phyloP scores from a whole-genome alignment of 2,113 vertebrate genomes.

The Gadus chalcogrammus region DNA sequence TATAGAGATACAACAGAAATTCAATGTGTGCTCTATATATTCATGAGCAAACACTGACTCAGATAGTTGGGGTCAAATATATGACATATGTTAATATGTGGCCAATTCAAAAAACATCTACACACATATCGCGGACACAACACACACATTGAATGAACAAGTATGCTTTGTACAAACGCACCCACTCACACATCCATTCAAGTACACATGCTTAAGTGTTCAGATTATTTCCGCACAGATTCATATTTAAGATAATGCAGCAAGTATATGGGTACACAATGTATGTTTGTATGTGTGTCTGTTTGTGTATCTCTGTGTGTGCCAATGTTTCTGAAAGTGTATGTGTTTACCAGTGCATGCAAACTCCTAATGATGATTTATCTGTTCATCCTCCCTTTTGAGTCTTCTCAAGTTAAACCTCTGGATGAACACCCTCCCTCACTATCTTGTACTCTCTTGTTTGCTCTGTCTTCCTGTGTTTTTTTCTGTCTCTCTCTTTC shows the following conservation, averaged over 20 bases:
- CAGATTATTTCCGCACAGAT: slow-evolving; percentile 41
- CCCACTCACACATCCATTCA: not conserved
- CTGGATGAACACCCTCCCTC: not conserved
- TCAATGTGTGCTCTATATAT: no score
- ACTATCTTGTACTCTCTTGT: not conserved
- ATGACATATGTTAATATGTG: no score
- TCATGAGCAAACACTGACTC: no score
- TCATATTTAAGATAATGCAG: slow-evolving; percentile 49
- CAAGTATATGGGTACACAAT: slow-evolving; percentile 10
- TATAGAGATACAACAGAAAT: no score
- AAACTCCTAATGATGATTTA: slow-evolving; percentile 55
- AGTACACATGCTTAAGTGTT: slow-evolving; percentile 12
- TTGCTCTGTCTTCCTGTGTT: slow-evolving; percentile 12
- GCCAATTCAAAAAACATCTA: no score
- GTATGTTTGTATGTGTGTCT: slow-evolving; percentile 15
- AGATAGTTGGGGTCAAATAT: no score
- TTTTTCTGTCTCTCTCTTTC: no score
- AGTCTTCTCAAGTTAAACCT: slow-evolving; percentile 37
- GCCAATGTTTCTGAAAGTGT: no score
- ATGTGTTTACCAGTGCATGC: not conserved
- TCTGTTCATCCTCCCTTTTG: slow-evolving; percentile 40
- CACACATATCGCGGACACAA: not conserved
- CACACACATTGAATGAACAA: no score
- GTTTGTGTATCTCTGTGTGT: not conserved
- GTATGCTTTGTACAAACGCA: not conserved